Evolutionary conservation across 2,113 vertebrate genomes (phyloP).

Genomic region (Sylvietta virens): DNA sequence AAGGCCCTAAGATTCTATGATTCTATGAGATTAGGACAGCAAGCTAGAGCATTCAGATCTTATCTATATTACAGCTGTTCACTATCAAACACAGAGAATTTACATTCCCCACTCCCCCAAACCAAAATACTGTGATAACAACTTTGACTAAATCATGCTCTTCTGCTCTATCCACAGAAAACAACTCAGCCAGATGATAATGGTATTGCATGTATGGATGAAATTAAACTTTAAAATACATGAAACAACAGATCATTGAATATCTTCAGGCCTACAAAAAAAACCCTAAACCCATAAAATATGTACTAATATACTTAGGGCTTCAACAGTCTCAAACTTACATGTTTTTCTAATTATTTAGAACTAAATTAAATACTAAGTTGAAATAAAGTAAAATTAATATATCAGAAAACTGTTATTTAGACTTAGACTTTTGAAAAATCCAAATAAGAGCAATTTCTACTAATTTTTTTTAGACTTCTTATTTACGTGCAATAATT

Average conservation of each 20-base stretch:
- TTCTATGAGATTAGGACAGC: background rate
- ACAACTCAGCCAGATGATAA: background rate
- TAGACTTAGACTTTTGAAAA: background rate
- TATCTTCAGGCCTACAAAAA: background rate
- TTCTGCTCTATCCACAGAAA: background rate
- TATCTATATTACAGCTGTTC: background rate
- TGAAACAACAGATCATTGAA: background rate
- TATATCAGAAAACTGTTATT: background rate
- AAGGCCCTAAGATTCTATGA: background rate
- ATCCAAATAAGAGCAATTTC: background rate
- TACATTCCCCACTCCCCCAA: background rate
- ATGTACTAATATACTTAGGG: background rate
- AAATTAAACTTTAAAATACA: background rate
- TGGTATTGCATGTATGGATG: background rate
- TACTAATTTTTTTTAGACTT: background rate
- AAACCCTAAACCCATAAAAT: background rate
- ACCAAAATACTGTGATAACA: background rate
- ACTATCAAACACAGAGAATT: background rate
- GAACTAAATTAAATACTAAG: background rate
- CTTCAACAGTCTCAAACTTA: background rate
- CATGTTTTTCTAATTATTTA: background rate
- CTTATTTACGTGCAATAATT: constrained; percentile 20
- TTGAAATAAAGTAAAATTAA: background rate
- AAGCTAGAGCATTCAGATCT: background rate
- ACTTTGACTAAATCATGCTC: background rate